These are phyloP conservation scores for Conus ventricosus DNA, from an alignment of 1,140 invertebrate species.

Conservation along the genomic window DNA sequence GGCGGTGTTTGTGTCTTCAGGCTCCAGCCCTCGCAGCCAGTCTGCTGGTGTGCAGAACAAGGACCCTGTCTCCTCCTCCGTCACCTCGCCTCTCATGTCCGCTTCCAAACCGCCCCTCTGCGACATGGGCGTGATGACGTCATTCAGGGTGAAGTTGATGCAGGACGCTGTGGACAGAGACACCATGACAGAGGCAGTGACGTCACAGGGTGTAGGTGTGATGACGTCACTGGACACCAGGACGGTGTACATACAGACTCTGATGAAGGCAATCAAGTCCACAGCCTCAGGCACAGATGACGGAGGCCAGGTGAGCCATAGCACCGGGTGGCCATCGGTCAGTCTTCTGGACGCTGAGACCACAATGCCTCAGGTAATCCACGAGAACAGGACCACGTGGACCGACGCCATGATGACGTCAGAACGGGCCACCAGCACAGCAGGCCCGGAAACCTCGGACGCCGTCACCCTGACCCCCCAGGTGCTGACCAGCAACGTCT, in stretches of 20 bases:
- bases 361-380: constrained; percentile 49
- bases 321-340: constrained; percentile 50
- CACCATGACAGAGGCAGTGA: constrained; percentile 28
- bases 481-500: constrained; percentile 43
- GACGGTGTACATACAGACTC: constrained; percentile 56
- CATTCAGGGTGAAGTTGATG: constrained; percentile 24
- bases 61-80: neutral
- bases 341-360: constrained; percentile 54
- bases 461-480: constrained; percentile 48
- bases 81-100: neutral
- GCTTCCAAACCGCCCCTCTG: neutral
- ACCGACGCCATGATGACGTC: constrained; percentile 58
- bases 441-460: constrained; percentile 48
- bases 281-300: constrained; percentile 55
- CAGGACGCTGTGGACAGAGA: constrained; percentile 32
- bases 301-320: constrained; percentile 56
- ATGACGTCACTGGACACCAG: constrained; percentile 41
- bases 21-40: neutral
- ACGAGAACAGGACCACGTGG: constrained; percentile 56
- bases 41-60: neutral
- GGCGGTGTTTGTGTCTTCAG: neutral
- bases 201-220: constrained; percentile 13
- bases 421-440: constrained; percentile 60
- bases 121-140: constrained; percentile 28
- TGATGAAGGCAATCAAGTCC: constrained; percentile 27